Evolutionary conservation across 2,888 invertebrate genomes (phyloP), one percentile per base, ranked within the genome.

Genomic region (Tiphia femorata): DNA sequence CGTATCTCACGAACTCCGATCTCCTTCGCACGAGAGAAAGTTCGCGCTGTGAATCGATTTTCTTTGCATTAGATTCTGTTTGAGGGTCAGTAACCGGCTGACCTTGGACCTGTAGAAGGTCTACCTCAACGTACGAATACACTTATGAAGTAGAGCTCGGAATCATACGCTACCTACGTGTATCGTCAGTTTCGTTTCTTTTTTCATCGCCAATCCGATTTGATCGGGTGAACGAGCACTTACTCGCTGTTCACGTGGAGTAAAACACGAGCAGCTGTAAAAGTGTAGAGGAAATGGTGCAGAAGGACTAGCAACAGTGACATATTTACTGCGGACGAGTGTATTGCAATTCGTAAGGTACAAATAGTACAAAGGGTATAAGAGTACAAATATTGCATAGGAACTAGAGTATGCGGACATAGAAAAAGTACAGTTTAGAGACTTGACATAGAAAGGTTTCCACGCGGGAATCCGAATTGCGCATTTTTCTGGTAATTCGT

Each of bases 301-400:
- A 7, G 25, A 7, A 42, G 16, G 37, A n/a, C 2, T 29, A 17
- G 21, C 12, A 7, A 16, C 12, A 48, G 46, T 23, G 38, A 43
- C 40, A 43, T 46, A 8, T 56, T 79, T 80, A 81, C 80, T 81
- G 79, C 78, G 80, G 81, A 83, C 82, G 81, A 83, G 77, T 82
- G 81, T 83, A 82, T 81, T 82, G 81, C 79, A 79, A 81, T 81
- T 82, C 72, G 75, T 77, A 78, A 81, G 81, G 81, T 82, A 82
- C 81, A 82, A 82, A 82, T 78, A 79, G 81, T 83, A 81, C 76
- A 82, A 81, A 82, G 82, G 81, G 76, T 82, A 83, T 80, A 78
- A 81, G 80, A 81, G 80, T 82, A 82, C 80, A 81, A 83, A 83
- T 77, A 81, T 80, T 78, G 79, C 81, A 71, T 82, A 83, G 83